Evolutionary conservation across 2,888 invertebrate species (phyloP).

Genomic region (Cyaniris semiargus): DNA sequence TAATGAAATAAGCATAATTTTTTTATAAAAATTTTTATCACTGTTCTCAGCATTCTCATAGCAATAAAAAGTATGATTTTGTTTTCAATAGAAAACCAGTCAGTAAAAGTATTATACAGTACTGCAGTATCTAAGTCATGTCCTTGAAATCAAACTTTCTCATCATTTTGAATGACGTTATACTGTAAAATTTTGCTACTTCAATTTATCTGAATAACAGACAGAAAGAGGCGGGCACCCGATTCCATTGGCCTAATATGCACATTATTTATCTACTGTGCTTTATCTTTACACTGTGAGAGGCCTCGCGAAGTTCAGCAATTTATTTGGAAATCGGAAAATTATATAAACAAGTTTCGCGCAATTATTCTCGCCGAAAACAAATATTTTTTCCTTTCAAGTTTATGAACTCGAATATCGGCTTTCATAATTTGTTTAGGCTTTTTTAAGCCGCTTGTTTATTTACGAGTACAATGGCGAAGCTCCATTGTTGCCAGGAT

Average conservation of each 20-base stretch:
- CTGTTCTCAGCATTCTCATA: background rate
- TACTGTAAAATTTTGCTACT: too few species aligned
- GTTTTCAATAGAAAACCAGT: too few species aligned
- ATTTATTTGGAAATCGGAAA: conserved; percentile 16
- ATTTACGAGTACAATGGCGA: conserved; percentile 29
- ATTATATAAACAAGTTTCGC: conserved; percentile 21
- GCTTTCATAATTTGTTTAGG: conserved; percentile 22
- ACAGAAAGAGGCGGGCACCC: too few species aligned
- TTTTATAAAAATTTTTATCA: too few species aligned
- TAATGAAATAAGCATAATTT: too few species aligned
- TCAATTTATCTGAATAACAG: too few species aligned
- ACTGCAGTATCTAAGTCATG: too few species aligned
- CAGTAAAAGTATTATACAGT: too few species aligned
- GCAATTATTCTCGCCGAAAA: conserved; percentile 8
- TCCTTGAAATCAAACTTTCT: too few species aligned
- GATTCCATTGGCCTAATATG: background rate
- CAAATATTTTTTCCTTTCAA: conserved; percentile 19
- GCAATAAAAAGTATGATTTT: background rate
- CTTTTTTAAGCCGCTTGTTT: conserved; percentile 26
- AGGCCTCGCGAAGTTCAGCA: background rate
- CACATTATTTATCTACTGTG: background rate
- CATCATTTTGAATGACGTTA: too few species aligned
- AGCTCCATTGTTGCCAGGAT: conserved; percentile 26
- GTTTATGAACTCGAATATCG: conserved; percentile 18
- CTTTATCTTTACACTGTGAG: background rate